phyloP scores from a whole-genome alignment of 2,888 invertebrate genomes.

The Eurytoma adleriae region DNA sequence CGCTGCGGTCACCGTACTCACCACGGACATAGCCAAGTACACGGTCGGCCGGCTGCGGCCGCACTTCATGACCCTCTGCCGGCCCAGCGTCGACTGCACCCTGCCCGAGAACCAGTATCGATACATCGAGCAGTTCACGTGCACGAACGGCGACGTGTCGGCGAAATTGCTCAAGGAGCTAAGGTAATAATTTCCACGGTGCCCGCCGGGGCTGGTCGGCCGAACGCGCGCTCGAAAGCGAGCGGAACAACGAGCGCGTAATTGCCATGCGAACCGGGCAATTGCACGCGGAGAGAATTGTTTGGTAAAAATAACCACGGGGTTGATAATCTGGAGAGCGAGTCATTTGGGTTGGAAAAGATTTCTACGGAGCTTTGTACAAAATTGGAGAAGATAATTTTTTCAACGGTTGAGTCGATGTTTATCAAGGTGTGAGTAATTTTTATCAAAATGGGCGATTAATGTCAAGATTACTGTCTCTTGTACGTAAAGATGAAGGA shows the following conservation, averaged over 20 bases:
- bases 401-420: too few species aligned
- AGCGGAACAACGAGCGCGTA: neutral
- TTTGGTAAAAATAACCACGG: neutral
- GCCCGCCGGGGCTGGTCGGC: neutral
- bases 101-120: slow-evolving; percentile 79
- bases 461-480: too few species aligned
- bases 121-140: slow-evolving; percentile 86
- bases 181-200: slow-evolving; percentile 75
- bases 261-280: neutral
- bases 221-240: neutral
- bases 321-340: too few species aligned
- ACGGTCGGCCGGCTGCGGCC: slow-evolving; percentile 94
- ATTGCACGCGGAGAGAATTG: neutral
- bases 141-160: slow-evolving; percentile 77
- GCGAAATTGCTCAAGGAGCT: slow-evolving; percentile 82
- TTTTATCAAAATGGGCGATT: too few species aligned
- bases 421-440: too few species aligned
- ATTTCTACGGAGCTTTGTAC: too few species aligned
- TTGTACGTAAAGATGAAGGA: too few species aligned
- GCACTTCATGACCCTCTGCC: slow-evolving; percentile 94
- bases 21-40: slow-evolving; percentile 96
- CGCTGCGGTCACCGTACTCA: slow-evolving; percentile 88
- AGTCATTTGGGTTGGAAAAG: too few species aligned
- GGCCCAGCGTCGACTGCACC: slow-evolving; percentile 84
- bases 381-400: too few species aligned